Conservation (phyloP, 2,797 vertebrate species). For the Rhynchonycteris naso region DNA sequence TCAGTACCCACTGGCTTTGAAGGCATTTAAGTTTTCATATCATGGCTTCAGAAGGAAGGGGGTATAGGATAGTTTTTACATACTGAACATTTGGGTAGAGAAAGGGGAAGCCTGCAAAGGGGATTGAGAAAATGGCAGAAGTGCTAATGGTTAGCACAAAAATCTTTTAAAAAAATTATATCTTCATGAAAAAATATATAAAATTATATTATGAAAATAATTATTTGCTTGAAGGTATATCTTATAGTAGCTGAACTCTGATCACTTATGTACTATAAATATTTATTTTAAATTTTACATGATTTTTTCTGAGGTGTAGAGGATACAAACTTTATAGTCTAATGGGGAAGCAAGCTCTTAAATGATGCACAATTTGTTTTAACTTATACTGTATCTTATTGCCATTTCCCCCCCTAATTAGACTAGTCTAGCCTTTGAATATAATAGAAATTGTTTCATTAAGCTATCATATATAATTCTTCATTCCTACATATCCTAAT, state of each 20-base stretch:
- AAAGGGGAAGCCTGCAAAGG: neutral
- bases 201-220: conserved; percentile 54
- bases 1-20: conserved; percentile 25
- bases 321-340: conserved; percentile 15
- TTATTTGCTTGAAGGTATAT: conserved; percentile 58
- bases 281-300: conserved; percentile 49
- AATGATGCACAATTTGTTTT: conserved; percentile 51
- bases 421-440: conserved; percentile 62
- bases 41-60: neutral
- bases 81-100: conserved; percentile 10
- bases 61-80: neutral
- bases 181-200: conserved; percentile 4
- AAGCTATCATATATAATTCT: conserved; percentile 60
- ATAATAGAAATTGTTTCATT: conserved; percentile 62
- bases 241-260: conserved; percentile 39
- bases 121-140: neutral
- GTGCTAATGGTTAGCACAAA: neutral
- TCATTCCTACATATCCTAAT: conserved; percentile 56
- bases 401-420: conserved; percentile 52
- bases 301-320: conserved; percentile 51
- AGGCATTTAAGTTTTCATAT: conserved; percentile 45
- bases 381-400: conserved; percentile 46
- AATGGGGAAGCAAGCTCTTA: conserved; percentile 28
- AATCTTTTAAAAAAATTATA: conserved; percentile 3
- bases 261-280: conserved; percentile 33